Evolutionary conservation across 1,140 invertebrate genomes (phyloP), one percentile per base, ranked within the genome.

Genomic region (Aporrectodea caliginosa): DNA sequence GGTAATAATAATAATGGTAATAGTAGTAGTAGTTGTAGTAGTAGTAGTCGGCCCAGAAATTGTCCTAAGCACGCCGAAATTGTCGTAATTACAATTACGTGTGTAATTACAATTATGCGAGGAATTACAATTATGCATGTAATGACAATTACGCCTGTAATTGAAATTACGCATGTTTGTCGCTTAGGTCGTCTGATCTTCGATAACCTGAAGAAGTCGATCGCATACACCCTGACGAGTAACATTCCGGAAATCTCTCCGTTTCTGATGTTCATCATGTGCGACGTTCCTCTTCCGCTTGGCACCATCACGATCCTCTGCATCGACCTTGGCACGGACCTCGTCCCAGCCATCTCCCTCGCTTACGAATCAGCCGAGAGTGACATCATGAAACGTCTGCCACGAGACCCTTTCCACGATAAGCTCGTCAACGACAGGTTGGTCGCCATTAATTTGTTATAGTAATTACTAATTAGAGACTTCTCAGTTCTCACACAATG

Each of bases 151-250:
- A n/a, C n/a, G n/a, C n/a, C n/a, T n/a, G n/a, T n/a, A n/a, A n/a
- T n/a, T n/a, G n/a, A n/a, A n/a, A n/a, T n/a, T n/a, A n/a, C n/a
- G n/a, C n/a, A n/a, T n/a, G n/a, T n/a, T n/a, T n/a, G n/a, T n/a
- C n/a, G n/a, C n/a, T n/a, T 35, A 79, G 98, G 89, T 82, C 93
- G 98, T 80, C 69, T 81, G 34, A 92, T 92, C 84, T 92, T 92
- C 84, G 91, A 92, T 84, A 92, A 92, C 84, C 85, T 92, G 78
- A 92, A 92, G 86, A 89, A 89, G 80, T 87, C 87, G 1, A 90
- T 92, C 79, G 90, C 90, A 68, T 92, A 92, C 87, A 92, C 91
- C 29, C 84, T 92, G 22, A 91, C 91, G 35, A 91, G 90, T 31
- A 92, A 92, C 84, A 91, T 92, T 75, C 91, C 91, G 34, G 91